Base-by-base conservation (phyloP, 64 coral and sea anemone species). In the Dendrophyllia cribrosa region DNA sequence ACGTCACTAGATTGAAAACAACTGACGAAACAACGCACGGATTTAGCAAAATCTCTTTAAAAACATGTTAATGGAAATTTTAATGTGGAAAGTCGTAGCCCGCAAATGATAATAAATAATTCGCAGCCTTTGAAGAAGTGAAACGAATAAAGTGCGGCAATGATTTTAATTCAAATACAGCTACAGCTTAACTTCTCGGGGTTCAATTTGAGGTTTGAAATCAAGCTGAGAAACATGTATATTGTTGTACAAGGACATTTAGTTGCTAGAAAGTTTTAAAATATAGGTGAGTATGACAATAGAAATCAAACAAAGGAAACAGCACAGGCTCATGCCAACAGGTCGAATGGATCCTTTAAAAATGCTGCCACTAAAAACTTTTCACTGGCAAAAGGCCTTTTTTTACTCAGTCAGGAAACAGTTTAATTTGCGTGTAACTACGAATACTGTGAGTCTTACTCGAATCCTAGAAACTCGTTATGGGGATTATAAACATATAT, bases 1-100 rank as follows among this genome's bases (percentile, higher is more conserved):
- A 84, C 80, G 80, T 84, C 80, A 84, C 45, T 45, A 48, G 8
- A 84, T 50, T 23, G 20, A 84, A 84, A 79, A 75, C 72, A 75
- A 75, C 72, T 75, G 47, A 75, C 72, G 72, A 75, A 68, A 84
- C 80, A 84, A 84, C 61, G 44, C 62, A 63, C 20, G 62, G 80
- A 84, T 67, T 84, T 84, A 84, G 46, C 20, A 84, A 20, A 66
- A 68, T 48, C 34, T 19, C 17, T 82, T 65, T 56, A 12, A 56
- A 64, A 20, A 65, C 79, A 47, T 82, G 59, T 65, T 21, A 82
- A 82, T 82, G 43, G 22, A 65, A 64, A 82, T 82, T 64, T 16
- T 10, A 82, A 67, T 84, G 60, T 43, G 8, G 80, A 84, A 67
- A 65, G 44, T 21, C 43, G 43, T 48, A 67, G 8, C 45, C 45